Conservation (phyloP, 2,888 invertebrate species). For the Netelia virgata region DNA sequence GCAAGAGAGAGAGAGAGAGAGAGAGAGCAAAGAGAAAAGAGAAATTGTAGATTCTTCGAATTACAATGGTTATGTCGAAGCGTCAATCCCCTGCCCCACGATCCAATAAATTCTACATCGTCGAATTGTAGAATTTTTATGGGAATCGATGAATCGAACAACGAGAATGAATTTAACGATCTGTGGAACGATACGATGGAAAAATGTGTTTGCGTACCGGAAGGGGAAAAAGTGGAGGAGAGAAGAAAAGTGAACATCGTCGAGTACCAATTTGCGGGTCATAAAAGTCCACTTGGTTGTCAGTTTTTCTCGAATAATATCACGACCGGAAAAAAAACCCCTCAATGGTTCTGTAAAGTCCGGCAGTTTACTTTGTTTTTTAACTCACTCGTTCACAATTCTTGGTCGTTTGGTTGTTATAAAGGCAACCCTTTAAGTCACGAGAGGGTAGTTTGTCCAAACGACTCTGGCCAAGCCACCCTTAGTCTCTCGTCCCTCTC, state of each 20-base stretch:
- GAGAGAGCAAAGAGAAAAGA: not conserved
- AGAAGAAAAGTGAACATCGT: constrained; percentile 20
- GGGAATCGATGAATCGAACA: constrained; percentile 55
- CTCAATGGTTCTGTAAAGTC: constrained; percentile 47
- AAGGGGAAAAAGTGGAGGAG: not conserved
- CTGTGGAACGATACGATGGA: constrained; percentile 33
- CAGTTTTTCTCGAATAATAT: constrained; percentile 36
- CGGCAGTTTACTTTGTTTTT: constrained; percentile 34
- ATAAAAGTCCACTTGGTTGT: constrained; percentile 55
- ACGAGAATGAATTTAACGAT: constrained; percentile 64
- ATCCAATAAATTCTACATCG: constrained; percentile 34
- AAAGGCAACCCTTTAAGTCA: constrained; percentile 38
- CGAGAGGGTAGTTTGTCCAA: constrained; percentile 37
- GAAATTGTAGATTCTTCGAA: constrained; percentile 49
- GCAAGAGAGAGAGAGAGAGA: not conserved
- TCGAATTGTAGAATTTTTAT: constrained; percentile 53
- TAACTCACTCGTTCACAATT: constrained; percentile 31
- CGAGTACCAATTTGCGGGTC: constrained; percentile 55
- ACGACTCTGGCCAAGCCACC: constrained; percentile 25
- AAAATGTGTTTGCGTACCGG: constrained; percentile 9
- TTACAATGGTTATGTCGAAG: constrained; percentile 39
- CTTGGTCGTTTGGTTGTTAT: constrained; percentile 31
- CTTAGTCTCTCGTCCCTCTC: constrained; percentile 1
- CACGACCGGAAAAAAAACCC: constrained; percentile 33
- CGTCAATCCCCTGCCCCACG: not conserved